Percentiles rank a stretch among this genome's conserved stretches.
These are phyloP conservation scores for Drosophila paranaensis DNA, from an alignment of 2,888 invertebrate species.

Conservation along the genomic window DNA sequence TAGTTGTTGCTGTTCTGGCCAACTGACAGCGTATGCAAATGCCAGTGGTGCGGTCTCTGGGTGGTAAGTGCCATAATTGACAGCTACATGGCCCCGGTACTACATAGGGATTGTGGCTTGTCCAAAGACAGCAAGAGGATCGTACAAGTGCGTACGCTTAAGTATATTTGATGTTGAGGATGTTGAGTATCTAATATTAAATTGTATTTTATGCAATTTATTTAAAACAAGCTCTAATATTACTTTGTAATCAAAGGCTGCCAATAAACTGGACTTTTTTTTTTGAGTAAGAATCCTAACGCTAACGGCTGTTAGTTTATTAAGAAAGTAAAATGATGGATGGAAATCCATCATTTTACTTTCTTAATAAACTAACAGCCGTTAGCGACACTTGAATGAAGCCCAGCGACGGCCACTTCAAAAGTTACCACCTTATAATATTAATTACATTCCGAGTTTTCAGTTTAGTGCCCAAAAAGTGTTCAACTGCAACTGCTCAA, in stretches of 20 bases:
- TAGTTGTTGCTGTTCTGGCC: conserved; percentile 24
- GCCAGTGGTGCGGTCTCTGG: conserved; percentile 7
- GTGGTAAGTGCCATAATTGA: conserved; percentile 21
- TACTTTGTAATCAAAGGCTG: too few species aligned
- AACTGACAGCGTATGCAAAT: conserved; percentile 39
- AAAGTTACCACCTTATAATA: conserved; percentile 19
- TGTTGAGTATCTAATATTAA: too few species aligned
- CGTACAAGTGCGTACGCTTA: too few species aligned
- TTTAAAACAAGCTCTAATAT: too few species aligned
- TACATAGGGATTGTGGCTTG: background rate
- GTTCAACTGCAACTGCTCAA: conserved; percentile 71
- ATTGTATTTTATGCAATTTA: too few species aligned
- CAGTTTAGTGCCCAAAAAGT: conserved; percentile 56
- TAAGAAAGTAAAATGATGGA: background rate
- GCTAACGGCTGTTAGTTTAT: background rate
- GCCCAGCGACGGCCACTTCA: background rate
- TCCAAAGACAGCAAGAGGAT: too few species aligned
- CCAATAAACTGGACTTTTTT: too few species aligned
- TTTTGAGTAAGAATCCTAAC: background rate
- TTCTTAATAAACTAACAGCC: background rate
- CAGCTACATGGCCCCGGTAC: conserved; percentile 14
- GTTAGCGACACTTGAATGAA: background rate
- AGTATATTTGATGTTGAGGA: too few species aligned
- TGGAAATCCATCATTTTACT: too few species aligned
- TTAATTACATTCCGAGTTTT: conserved; percentile 43